Base-by-base conservation (phyloP, 1,140 invertebrate species). In the Luehdorfia chinensis region DNA sequence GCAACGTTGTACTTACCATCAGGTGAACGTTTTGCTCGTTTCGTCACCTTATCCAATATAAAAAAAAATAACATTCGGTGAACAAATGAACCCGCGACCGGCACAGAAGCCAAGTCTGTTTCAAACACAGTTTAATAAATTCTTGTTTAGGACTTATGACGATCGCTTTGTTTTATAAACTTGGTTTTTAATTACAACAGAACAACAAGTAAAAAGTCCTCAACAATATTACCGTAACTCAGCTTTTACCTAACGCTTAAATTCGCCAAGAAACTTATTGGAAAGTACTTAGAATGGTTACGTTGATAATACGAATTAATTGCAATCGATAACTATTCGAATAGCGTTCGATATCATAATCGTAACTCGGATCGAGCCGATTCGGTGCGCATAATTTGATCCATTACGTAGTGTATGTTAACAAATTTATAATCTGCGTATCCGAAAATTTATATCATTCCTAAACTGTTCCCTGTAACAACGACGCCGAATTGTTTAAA, bases 181-280 rank as follows among this genome's bases (percentile, higher is more conserved):
- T 75, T 55, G 63, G 56, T 59, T 69, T 75, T 81, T 81, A 81
- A 81, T 78, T 67, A 76, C 59, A n/a, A n/a, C n/a, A 68, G 55
- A 52, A 43, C 59, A 59, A 55, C 51, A 62, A 78, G 68, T 70
- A 60, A 71, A 75, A 68, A 70, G 67, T 71, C 50, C 66, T 81
- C 68, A 63, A 74, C 66, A 31, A 13, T 5, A 63, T 73, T 75
- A 80, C 65, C 47, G 75, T 76, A 65, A 67, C 66, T 53, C 54
- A 84, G 77, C 67, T 83, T 80, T 71, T 66, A 77, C 51, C 56
- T 51, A 74, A 65, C 56, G 55, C 59, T 73, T 48, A 63, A 66
- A 62, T 65, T 63, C 56, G 72, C 16, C 59, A 53, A 58, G 61
- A 65, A 76, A 59, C 66, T 74, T 65, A 19, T 56, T 49, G 45